Evolutionary conservation across 37 sponge, comb jelly and placozoan genomes (phyloP).

Genomic region (Spongilla lacustris): DNA sequence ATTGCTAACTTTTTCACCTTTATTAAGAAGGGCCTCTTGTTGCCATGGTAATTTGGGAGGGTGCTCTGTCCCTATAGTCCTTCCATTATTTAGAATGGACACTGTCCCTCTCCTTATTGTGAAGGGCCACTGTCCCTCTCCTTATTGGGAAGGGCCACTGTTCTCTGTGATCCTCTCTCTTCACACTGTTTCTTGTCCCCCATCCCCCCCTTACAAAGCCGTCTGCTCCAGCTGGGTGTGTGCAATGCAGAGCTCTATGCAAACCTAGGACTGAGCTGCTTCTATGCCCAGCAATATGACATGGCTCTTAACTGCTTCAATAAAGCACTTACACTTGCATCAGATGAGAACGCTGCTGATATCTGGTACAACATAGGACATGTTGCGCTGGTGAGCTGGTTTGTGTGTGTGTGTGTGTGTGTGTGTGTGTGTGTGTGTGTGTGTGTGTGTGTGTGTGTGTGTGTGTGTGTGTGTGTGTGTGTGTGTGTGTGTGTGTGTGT

Average conservation of each 20-base stretch:
- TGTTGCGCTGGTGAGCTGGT: conserved; percentile 78
- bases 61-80: no score
- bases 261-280: conserved; percentile 97
- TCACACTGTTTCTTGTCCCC: not conserved
- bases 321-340: conserved; percentile 80
- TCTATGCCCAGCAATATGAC: conserved; percentile 98
- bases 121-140: no score
- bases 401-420: not conserved
- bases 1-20: no score
- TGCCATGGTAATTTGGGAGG: no score
- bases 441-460: not conserved
- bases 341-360: conserved; percentile 86
- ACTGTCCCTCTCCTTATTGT: no score
- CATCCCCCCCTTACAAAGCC: conserved; percentile 58
- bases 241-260: conserved; percentile 93
- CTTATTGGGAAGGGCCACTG: not conserved
- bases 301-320: conserved; percentile 91
- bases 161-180: not conserved
- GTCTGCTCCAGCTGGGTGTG: conserved; percentile 97
- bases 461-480: not conserved
- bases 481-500: not conserved
- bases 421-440: not conserved
- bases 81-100: no score
- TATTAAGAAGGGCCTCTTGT: no score
- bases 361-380: conserved; percentile 99